Conservation (phyloP, 2,888 invertebrate species). For the Vesta saturnalis region DNA sequence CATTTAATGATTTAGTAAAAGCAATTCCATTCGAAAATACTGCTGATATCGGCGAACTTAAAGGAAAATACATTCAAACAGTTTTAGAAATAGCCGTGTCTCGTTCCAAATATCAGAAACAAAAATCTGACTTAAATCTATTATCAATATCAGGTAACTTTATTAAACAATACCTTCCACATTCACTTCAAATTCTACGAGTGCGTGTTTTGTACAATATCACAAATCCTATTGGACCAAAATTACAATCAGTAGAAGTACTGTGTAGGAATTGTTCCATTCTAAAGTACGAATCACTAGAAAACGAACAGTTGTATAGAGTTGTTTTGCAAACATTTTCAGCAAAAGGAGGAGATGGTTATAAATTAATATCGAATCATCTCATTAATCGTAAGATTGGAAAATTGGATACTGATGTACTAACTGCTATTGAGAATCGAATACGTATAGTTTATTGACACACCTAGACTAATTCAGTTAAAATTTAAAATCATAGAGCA, state of each 20-base stretch:
- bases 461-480: too few relatives aligned
- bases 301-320: slow-evolving; percentile 68
- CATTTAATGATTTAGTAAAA: slow-evolving; percentile 54
- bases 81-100: slow-evolving; percentile 65
- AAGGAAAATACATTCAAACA: slow-evolving; percentile 36
- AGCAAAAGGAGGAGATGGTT: slow-evolving; percentile 75
- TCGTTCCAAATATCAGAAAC: background rate
- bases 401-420: slow-evolving; percentile 66
- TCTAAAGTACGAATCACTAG: slow-evolving; percentile 71
- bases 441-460: slow-evolving; percentile 14
- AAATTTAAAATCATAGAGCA: too few relatives aligned
- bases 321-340: slow-evolving; percentile 70
- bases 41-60: slow-evolving; percentile 62
- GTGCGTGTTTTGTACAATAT: slow-evolving; percentile 71
- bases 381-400: slow-evolving; percentile 64
- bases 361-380: slow-evolving; percentile 63
- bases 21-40: slow-evolving; percentile 82
- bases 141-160: slow-evolving; percentile 69
- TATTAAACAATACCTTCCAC: background rate
- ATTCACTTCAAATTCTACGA: slow-evolving; percentile 60
- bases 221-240: slow-evolving; percentile 66
- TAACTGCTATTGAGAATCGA: slow-evolving; percentile 52
- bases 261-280: slow-evolving; percentile 72
- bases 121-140: slow-evolving; percentile 62
- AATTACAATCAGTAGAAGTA: slow-evolving; percentile 67